Evolutionary conservation across 2,113 vertebrate genomes (phyloP), one percentile per base, ranked within the genome.

Genomic region (Emydura subglobosa): DNA sequence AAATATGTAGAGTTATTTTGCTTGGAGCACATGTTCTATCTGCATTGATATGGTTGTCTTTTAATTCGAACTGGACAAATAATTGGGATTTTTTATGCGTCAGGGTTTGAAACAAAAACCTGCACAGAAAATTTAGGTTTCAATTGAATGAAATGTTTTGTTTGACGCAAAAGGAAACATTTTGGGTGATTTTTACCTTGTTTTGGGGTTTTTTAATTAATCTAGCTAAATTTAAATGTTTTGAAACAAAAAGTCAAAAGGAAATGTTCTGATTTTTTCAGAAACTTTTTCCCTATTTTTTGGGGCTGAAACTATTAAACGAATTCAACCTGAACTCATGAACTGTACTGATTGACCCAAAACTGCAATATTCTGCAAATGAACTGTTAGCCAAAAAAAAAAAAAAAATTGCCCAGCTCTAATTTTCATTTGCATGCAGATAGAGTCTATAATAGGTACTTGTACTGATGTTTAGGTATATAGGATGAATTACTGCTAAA

Each of bases 391-490:
- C 17, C 31, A 19, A n/a, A 34, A 65, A 34, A 65, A 65, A n/a
- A n/a, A 39, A 65, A 59, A 68, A 53, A 68, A 31, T 61, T n/a
- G 61, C 7, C n/a, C n/a, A 21, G 9, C 19, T 72, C n/a, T 72
- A 39, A 39, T 10, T 72, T 72, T 72, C 22, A 39, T 72, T 39
- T 72, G 19, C 39, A 21, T 72, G 65, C 21, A 72, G n/a, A 68
- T 72, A 21, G 31, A 72, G n/a, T 2, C 2, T 39, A n/a, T 10
- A 72, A 68, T n/a, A 87, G 88, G 84, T 95, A 85, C 92, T 93
- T 91, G 13, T 44, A 16, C 85, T 92, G 86, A 95, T 95, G 93
- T 88, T 88, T 57, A 96, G 95, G 82, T 83, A 94, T 81, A 92
- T 84, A 93, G 87, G 68, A 91, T 89, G 85, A 92, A 95, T 94